Evolutionary conservation across 2,113 vertebrate genomes (phyloP), one percentile per base, ranked within the genome.

Genomic region (Proteles cristata): DNA sequence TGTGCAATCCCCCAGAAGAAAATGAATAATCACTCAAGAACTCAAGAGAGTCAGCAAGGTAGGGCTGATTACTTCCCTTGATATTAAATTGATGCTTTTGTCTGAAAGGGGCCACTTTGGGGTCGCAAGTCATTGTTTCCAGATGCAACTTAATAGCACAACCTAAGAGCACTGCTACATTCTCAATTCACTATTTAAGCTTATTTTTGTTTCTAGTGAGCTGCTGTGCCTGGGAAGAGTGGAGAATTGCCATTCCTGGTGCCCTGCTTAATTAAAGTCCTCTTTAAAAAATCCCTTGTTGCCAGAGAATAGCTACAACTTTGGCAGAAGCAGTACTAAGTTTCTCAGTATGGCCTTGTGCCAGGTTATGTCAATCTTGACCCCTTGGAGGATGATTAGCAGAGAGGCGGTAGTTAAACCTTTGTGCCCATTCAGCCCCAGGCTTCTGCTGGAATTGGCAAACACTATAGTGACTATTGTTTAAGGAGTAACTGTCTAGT

Each of bases 71-170:
- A 92, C 45, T 94, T 98, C 58, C 65, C 43, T 92, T 94, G 92
- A 96, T 95, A 92, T 80, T 93, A 94, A 96, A 92, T 83, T 90
- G 88, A 96, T 95, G 76, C 76, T 95, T 96, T 93, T 96, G 77
- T 97, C 87, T 97, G 48, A 65, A 95, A 73, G 61, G 82, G 81
- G 83, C 61, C 68, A 95, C 69, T 26, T 69, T 39, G 87, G 90
- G 90, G 65, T 96, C 96, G 88, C 58, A 92, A 97, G 88, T 65
- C 66, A 69, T 43, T 66, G 58, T 43, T 77, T 97, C 71, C 82
- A 94, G 90, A 97, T 96, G 68, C 94, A 95, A 88, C 77, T 94
- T 97, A 96, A 96, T 1, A 86, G 43, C 3, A 66, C 45, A 92
- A 58, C 6, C 45, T 53, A 77, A 82, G n/a, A 35, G 39, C 35